Percentiles rank a stretch among this genome's conserved stretches.
These are phyloP conservation scores for Lutjanus erythropterus DNA, from an alignment of 2,113 vertebrate genomes.

Conservation along the genomic window DNA sequence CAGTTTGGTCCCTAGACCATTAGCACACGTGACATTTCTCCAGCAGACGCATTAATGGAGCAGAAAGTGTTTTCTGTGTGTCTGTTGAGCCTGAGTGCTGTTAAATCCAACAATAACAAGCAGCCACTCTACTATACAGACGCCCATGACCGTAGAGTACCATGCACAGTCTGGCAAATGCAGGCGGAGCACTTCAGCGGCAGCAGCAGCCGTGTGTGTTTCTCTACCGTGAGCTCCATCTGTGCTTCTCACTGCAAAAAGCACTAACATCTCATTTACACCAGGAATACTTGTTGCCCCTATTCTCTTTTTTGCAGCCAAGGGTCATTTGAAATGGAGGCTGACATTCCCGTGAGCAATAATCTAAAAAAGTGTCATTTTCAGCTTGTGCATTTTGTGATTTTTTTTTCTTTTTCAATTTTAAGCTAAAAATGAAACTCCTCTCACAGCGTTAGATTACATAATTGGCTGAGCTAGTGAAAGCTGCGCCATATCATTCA, in stretches of 20 bases:
- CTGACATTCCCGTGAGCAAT: neutral
- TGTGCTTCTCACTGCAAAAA: conserved; percentile 30
- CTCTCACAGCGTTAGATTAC: neutral
- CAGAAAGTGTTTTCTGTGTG: conserved; percentile 47
- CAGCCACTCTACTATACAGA: conserved; percentile 32
- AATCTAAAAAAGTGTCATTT: neutral
- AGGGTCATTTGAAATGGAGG: conserved; percentile 19
- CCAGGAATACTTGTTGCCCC: neutral
- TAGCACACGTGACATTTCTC: conserved; percentile 62
- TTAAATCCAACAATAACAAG: conserved; percentile 62
- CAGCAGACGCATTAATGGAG: conserved; percentile 64
- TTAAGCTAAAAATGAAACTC: conserved; percentile 11
- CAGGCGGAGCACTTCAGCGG: conserved; percentile 32
- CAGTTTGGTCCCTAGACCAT: conserved; percentile 46
- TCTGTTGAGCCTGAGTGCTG: conserved; percentile 44
- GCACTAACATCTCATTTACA: conserved; percentile 25
- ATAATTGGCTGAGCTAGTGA: neutral
- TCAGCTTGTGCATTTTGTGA: neutral
- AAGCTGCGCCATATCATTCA: neutral
- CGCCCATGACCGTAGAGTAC: conserved; percentile 44
- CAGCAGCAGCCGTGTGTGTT: too few relatives aligned
- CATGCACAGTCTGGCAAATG: conserved; percentile 36
- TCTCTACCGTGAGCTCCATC: conserved; percentile 31
- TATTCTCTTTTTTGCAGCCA: neutral
- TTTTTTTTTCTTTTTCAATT: conserved; percentile 12